Evolutionary conservation across 1,140 invertebrate genomes (phyloP).

Genomic region (Euura saliciscinereae): DNA sequence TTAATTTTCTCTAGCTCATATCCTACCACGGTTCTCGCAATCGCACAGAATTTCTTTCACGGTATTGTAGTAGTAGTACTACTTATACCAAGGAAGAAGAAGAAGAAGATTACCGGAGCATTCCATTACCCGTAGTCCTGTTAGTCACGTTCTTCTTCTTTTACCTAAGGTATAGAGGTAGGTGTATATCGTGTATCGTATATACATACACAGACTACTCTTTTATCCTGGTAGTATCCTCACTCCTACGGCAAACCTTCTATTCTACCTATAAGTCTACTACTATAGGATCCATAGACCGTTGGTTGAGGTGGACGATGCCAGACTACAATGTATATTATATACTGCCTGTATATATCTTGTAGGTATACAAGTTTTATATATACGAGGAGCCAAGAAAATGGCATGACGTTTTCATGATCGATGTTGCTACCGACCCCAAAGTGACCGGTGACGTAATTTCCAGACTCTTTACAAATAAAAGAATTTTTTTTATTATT

Average conservation of each 20-base stretch:
- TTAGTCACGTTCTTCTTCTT: background rate
- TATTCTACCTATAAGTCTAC: too few relatives aligned
- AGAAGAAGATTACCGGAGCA: background rate
- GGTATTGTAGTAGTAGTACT: too few relatives aligned
- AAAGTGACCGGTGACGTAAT: slow-evolving; percentile 1
- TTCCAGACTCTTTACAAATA: background rate
- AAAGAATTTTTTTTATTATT: background rate
- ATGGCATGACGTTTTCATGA: background rate
- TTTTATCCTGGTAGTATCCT: too few relatives aligned
- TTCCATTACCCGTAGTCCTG: background rate
- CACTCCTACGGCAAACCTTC: too few relatives aligned
- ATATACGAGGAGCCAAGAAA: background rate
- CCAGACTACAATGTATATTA: too few relatives aligned
- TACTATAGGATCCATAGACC: too few relatives aligned
- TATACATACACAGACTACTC: too few relatives aligned
- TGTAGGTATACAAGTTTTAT: too few relatives aligned
- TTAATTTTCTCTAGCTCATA: background rate
- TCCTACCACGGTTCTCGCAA: background rate
- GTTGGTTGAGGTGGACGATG: too few relatives aligned
- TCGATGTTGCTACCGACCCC: background rate
- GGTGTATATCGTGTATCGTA: background rate
- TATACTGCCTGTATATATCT: too few relatives aligned
- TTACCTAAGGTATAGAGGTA: background rate
- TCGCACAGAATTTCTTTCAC: too few relatives aligned
- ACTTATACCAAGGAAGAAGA: too few relatives aligned